These are phyloP conservation scores for Eristalis arbustorum DNA, from an alignment of 2,888 invertebrate species.

Conservation along the genomic window DNA sequence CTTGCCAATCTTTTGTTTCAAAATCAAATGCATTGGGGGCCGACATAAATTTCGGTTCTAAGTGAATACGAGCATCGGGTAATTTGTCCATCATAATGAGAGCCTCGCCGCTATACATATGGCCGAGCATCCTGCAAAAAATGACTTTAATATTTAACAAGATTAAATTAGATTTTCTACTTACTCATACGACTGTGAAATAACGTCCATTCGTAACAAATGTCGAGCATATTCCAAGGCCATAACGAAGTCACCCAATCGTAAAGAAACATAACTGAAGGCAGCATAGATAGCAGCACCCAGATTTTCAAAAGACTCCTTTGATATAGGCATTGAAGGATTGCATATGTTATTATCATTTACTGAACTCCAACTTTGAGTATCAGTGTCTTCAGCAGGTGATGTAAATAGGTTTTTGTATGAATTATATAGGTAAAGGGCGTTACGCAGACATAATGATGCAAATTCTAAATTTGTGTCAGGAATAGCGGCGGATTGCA, in stretches of 20 bases:
- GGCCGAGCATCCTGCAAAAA: constrained; percentile 86
- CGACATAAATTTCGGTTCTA: constrained; percentile 88
- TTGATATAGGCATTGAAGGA: constrained; percentile 84
- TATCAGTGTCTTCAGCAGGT: constrained; percentile 52
- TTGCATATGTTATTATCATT: constrained; percentile 81
- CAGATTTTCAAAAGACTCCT: constrained; percentile 83
- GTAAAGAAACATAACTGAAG: constrained; percentile 91
- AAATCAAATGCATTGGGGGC: constrained; percentile 81
- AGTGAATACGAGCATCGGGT: constrained; percentile 90
- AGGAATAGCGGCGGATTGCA: constrained; percentile 91
- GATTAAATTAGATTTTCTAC: constrained; percentile 34
- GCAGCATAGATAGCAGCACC: constrained; percentile 87
- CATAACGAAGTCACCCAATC: constrained; percentile 90
- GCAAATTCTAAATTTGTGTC: constrained; percentile 95
- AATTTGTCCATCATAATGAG: constrained; percentile 90
- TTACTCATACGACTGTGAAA: constrained; percentile 87
- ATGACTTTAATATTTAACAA: not conserved
- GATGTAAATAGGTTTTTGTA: constrained; percentile 72
- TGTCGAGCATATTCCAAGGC: constrained; percentile 89
- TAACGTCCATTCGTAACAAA: constrained; percentile 86
- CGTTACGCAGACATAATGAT: constrained; percentile 92
- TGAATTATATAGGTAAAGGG: constrained; percentile 79
- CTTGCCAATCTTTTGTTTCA: constrained; percentile 81
- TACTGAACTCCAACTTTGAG: constrained; percentile 77
- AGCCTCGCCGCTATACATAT: constrained; percentile 94